These are phyloP conservation scores for Tethea ocularis DNA, from an alignment of 2,888 invertebrate species.

Conservation along the genomic window DNA sequence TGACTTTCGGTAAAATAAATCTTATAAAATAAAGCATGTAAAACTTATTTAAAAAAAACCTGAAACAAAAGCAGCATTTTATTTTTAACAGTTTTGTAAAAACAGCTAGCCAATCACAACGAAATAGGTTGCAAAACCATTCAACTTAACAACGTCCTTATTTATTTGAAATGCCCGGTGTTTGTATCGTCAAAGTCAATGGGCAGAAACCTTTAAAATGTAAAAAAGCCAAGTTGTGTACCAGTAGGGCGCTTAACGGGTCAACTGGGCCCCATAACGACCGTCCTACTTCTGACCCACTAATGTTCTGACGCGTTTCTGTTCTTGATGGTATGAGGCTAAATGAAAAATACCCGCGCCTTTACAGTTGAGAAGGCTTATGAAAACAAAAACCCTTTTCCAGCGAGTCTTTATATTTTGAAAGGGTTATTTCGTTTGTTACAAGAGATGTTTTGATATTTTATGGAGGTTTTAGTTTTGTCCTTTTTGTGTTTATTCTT, in stretches of 20 bases:
- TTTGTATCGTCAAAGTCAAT: not conserved
- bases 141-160: not conserved
- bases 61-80: not conserved
- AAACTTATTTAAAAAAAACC: too few species aligned
- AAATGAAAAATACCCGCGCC: conserved; percentile 38
- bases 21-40: too few species aligned
- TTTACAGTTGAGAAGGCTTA: conserved; percentile 28
- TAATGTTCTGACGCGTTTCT: conserved; percentile 29
- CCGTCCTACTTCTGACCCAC: conserved; percentile 8
- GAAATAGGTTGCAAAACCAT: conserved; percentile 3
- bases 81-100: not conserved
- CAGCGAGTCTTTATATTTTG: conserved; percentile 23
- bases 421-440: not conserved
- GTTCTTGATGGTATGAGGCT: conserved; percentile 18
- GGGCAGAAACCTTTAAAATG: conserved; percentile 7
- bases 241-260: conserved; percentile 26
- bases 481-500: not conserved
- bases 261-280: conserved; percentile 22
- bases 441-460: not conserved
- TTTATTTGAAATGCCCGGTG: not conserved
- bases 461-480: not conserved
- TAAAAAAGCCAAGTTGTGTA: conserved; percentile 21
- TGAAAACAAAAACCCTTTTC: conserved; percentile 33
- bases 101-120: not conserved
- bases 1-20: too few species aligned